Evolutionary conservation across 2,888 invertebrate species (phyloP).

Genomic region (Eudemis profundana): DNA sequence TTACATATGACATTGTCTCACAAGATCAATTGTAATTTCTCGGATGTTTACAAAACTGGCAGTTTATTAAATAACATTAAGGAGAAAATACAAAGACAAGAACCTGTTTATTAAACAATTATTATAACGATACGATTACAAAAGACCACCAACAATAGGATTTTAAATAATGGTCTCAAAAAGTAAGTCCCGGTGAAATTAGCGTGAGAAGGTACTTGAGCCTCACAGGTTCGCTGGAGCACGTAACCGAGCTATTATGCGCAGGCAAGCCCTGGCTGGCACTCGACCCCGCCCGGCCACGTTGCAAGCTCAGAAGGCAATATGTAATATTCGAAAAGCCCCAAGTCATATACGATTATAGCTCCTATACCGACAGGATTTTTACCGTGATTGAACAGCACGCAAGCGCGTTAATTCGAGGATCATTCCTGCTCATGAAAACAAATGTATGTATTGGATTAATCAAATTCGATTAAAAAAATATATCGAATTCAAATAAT

Average conservation of each 20-base stretch:
- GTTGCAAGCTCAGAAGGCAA: not conserved
- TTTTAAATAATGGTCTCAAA: constrained; percentile 7
- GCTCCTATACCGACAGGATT: not conserved
- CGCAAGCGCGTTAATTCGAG: constrained; percentile 2
- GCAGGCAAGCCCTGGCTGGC: constrained; percentile 6
- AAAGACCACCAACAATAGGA: constrained; percentile 9
- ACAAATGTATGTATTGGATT: constrained; percentile 1
- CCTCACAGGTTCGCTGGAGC: constrained; percentile 12
- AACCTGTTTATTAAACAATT: not conserved
- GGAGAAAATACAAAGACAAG: not conserved
- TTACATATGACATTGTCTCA: not conserved
- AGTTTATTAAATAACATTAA: too few species aligned
- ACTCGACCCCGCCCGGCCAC: constrained; percentile 7
- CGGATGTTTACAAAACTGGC: too few species aligned
- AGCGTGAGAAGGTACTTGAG: constrained; percentile 4
- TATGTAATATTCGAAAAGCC: not conserved
- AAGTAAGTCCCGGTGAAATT: constrained; percentile 17
- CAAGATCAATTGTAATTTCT: too few species aligned
- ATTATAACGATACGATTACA: not conserved
- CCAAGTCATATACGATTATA: not conserved
- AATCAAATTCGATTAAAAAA: too few species aligned
- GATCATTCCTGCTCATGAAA: constrained; percentile 1
- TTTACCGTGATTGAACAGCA: not conserved
- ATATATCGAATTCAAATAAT: too few species aligned
- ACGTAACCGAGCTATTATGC: constrained; percentile 14